Base-by-base conservation (phyloP, 2,113 vertebrate genomes). In the Rhabdomys dilectus region DNA sequence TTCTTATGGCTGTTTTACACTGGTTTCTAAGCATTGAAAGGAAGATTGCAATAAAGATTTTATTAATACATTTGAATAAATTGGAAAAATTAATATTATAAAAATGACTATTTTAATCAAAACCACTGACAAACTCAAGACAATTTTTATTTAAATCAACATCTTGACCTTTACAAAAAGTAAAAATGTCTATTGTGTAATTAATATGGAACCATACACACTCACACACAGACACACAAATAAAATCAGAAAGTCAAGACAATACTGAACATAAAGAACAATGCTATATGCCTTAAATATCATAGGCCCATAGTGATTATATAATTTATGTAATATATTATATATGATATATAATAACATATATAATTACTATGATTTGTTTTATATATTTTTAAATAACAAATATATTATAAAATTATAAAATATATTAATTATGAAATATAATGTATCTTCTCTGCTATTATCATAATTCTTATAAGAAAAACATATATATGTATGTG, bases 351-450 rank as follows among this genome's bases (percentile, higher is more conserved):
- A 8, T 62, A 62, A 62, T 60, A 62, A 62, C 22, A 22, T 60
- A 24, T 62, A 60, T 60, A 60, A 7, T 22, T 19, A 21, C 21
- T 22, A 64, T 64, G 26, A 29, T 12, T 64, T 64, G 62, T 64
- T 64, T 60, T 66, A 12, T 5, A 66, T 66, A 31, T 66, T 51
- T 51, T 51, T 8, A 51, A 51, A 26, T 26, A 64, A 26, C 24
- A 24, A 62, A 62, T 62, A 62, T 62, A 62, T 62, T 62, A 62
- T 62, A 62, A 58, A 22, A 29, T 29, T 64, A 64, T 64, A 29
- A 62, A 29, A 64, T 64, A 64, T 29, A 64, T 64, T 64, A 64
- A 91, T 89, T 98, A 90, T 78, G 76, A 97, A 98, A 78, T 89
- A 95, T 95, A 96, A 82, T 92, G 17, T 26, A 16, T 17, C 24